These are phyloP conservation scores for Spilosoma lubricipeda DNA, from an alignment of 2,888 invertebrate genomes.

Conservation along the genomic window DNA sequence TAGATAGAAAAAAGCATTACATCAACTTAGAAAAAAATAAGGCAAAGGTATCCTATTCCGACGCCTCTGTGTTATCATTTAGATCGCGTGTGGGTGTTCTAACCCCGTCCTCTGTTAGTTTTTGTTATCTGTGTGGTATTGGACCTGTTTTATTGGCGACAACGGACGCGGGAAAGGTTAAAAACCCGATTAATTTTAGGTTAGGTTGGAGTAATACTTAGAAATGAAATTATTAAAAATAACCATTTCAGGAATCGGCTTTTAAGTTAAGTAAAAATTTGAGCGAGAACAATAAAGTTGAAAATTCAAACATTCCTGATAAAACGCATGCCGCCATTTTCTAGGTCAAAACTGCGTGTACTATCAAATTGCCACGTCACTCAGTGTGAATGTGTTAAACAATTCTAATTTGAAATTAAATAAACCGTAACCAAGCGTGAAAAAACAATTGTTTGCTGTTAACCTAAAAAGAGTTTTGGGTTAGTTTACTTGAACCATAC, in stretches of 20 bases:
- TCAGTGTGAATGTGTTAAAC: conserved; percentile 52
- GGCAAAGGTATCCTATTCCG: conserved; percentile 10
- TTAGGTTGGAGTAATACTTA: not conserved
- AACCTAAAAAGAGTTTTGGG: conserved; percentile 44
- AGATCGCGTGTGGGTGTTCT: conserved; percentile 48
- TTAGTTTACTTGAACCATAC: conserved; percentile 37
- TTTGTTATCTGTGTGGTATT: conserved; percentile 35
- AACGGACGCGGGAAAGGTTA: not conserved
- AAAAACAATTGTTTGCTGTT: conserved; percentile 54
- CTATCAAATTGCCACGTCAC: conserved; percentile 49
- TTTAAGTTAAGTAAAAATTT: not conserved
- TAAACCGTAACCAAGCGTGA: conserved; percentile 45
- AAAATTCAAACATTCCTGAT: conserved; percentile 20
- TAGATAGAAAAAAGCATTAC: not conserved
- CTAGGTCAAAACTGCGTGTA: conserved; percentile 41
- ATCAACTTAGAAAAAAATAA: not conserved
- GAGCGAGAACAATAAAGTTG: not conserved
- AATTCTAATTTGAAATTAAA: conserved; percentile 57
- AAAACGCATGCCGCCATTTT: conserved; percentile 30
- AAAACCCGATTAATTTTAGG: not conserved
- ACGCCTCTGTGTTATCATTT: conserved; percentile 39
- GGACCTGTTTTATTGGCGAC: conserved; percentile 48
- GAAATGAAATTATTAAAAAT: not conserved
- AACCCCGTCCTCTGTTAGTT: conserved; percentile 41
- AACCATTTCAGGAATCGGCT: not conserved